Conservation (phyloP, 2,113 vertebrate genomes). For the Solea solea region DNA sequence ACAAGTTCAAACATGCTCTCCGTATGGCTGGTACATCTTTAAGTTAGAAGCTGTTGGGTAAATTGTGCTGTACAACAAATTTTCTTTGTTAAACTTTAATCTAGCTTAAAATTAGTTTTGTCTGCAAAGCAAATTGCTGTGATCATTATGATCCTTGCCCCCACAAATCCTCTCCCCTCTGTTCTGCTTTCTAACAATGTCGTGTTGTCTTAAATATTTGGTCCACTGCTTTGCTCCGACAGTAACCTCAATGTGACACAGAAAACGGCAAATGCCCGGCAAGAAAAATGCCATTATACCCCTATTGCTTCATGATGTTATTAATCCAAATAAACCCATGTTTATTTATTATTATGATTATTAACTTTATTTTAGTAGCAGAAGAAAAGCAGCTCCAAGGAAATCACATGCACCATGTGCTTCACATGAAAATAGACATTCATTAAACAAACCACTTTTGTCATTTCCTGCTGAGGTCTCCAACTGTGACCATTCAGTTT, state of each 20-base stretch:
- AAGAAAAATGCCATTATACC: conserved; percentile 7
- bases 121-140: conserved; percentile 19
- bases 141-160: conserved; percentile 51
- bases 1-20: too few species aligned
- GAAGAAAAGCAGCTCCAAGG: not conserved
- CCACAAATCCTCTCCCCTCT: conserved; percentile 42
- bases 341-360: not conserved
- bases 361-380: not conserved
- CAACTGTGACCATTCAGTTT: not conserved
- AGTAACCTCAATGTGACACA: conserved; percentile 11
- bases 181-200: conserved; percentile 58
- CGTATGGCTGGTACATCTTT: not conserved
- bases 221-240: not conserved
- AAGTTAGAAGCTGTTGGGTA: not conserved
- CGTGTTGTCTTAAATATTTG: conserved; percentile 36
- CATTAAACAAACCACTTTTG: conserved; percentile 56
- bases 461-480: conserved; percentile 58
- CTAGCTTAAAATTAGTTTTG: conserved; percentile 23
- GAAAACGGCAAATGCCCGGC: conserved; percentile 6
- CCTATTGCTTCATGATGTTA: conserved; percentile 18
- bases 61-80: too few species aligned
- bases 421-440: conserved; percentile 4
- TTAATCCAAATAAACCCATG: conserved; percentile 10
- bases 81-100: not conserved
- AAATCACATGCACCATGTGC: not conserved